Base-by-base conservation (phyloP, 1,140 invertebrate genomes). In the Heliconius himera region DNA sequence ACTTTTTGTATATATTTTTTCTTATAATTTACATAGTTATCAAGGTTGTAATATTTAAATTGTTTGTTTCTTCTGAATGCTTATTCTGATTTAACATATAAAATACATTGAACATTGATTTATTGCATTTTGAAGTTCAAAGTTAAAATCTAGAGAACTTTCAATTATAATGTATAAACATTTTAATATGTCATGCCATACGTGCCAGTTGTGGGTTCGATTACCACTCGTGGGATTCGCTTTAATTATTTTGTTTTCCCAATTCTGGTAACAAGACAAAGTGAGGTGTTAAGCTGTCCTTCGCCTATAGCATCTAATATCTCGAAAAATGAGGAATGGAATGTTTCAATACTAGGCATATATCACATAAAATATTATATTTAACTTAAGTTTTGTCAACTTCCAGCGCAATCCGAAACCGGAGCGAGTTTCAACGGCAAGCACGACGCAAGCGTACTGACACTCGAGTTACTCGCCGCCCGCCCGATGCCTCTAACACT, bases 391-490 rank as follows among this genome's bases (percentile, higher is more conserved):
- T 76, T 11, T 83, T 22, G 1, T 66, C 6, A 13, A 29, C 16
- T 88, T 86, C 20, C 88, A 94, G 92, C 93, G 91, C 74, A 92
- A 92, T 82, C 84, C 93, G 78, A 93, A 93, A 73, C 88, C 88
- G 83, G 90, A 91, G 76, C 91, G 91, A 78, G 92, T 92, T 80
- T 82, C 93, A 22, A 85, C 91, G 46, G 92, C 92, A 46, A 93
- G 91, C 84, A 93, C 93, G 79, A 93, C 93, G 83, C 92, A 93
- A 81, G 92, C 92, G 89, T 94, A 94, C 93, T 94, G 93, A 94
- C 93, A 89, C 88, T 81, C 87, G 87, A 84, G 85, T 76, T 81
- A 76, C 79, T 76, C 86, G 81, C 84, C 88, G 88, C 87, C 89
- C 87, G 88, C 86, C 82, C 89, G 89, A 87, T 87, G 90, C 90